These are phyloP conservation scores for Iselma pallidipennis DNA, from an alignment of 2,888 invertebrate species.

Conservation along the genomic window DNA sequence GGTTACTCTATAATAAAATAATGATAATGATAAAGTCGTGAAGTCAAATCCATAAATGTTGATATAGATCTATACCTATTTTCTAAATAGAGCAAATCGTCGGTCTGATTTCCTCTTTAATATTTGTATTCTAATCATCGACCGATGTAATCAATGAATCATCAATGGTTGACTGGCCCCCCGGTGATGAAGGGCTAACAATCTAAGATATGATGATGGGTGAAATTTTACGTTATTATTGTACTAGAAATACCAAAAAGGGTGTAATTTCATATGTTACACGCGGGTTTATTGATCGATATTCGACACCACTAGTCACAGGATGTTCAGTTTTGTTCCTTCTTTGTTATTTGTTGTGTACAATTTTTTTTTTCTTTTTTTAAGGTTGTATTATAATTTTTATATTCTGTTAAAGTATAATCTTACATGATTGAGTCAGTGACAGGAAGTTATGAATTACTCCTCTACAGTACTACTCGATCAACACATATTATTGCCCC, in stretches of 20 bases:
- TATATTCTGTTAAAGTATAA: constrained; percentile 38
- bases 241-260: too few species aligned
- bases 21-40: too few species aligned
- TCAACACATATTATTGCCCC: constrained; percentile 8
- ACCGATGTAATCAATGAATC: background rate
- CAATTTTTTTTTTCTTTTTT: background rate
- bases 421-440: constrained; percentile 43
- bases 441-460: constrained; percentile 45
- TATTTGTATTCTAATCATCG: too few species aligned
- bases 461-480: constrained; percentile 22
- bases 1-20: too few species aligned
- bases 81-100: background rate
- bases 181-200: background rate
- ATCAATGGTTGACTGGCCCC: background rate
- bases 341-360: constrained; percentile 26
- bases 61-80: too few species aligned
- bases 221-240: background rate
- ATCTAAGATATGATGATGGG: background rate
- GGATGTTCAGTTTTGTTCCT: constrained; percentile 41
- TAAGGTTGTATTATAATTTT: constrained; percentile 29
- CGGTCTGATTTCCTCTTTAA: background rate
- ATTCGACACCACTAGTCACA: constrained; percentile 45
- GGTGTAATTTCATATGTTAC: constrained; percentile 31
- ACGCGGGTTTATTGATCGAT: constrained; percentile 53
- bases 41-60: too few species aligned